Base-by-base conservation (phyloP, 2,797 vertebrate genomes). In the Micromesistius poutassou region DNA sequence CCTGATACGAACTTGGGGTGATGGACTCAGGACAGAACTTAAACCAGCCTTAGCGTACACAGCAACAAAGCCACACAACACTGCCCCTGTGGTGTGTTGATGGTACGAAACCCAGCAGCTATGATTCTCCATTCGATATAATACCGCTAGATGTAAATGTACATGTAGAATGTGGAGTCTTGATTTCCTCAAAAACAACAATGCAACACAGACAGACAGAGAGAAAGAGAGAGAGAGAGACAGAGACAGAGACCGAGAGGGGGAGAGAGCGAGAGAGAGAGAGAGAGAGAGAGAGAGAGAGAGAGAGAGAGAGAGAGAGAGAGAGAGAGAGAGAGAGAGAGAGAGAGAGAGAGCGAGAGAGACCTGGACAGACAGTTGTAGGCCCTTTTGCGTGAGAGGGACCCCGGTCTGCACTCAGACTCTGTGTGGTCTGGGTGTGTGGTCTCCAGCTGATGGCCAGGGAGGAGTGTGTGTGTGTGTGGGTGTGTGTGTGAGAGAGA, bases 401-500 rank as follows among this genome's bases (percentile, higher is more conserved):
- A 93, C 93, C 91, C 83, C 89, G 92, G 91, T 93, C 30, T 94
- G 89, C 84, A 90, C 91, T 92, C 89, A 93, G 87, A 91, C 90
- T 92, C 93, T 95, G 94, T 95, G 94, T 95, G 94, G 94, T 94
- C 94, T 94, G 95, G 92, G 94, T 99, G 97, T 98, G 97, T 98
- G 97, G 97, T 99, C 97, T 96, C 89, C 93, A 89, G 92, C 92
- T 93, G 93, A 95, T 91, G 83, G 93, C 93, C 91, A 92, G 93
- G 92, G 94, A 88, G 74, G 75, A 79, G 74, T 72, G 68, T 72
- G 35, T 71, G 62, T 74, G 77, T 74, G 72, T 70, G 77, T 78
- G 28, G 46, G 74, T 74, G 46, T 74, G 77, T 77, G 76, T 80
- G 72, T 71, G 72, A 80, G 78, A 71, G 25, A 87, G 79, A 90